Evolutionary conservation across 2,797 vertebrate genomes (phyloP), one percentile per base, ranked within the genome.

Genomic region (Tangara arthus): DNA sequence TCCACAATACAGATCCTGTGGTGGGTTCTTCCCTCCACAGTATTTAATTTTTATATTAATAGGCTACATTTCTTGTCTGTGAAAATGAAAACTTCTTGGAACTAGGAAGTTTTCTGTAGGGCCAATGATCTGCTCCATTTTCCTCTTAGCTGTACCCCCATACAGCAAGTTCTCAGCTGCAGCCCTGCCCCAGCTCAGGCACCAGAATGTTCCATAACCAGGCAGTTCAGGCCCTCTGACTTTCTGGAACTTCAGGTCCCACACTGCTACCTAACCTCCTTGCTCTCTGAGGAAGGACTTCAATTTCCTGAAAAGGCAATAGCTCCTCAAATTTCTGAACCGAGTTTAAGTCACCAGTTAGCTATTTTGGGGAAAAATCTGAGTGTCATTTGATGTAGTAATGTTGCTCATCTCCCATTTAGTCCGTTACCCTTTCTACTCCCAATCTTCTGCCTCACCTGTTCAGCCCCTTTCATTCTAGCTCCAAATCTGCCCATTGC

Each of bases 131-230:
- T 66, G 34, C 11, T 72, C 12, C 15, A 22, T 77, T 66, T 49
- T 24, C 19, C 24, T 50, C 21, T 68, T 22, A 15, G 11, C 15
- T 46, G 12, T 4, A 24, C 11, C 35, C 22, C 19, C 12, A 1
- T 0, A 5, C 1, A 53, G 24, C 41, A 18, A 37, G 56, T 4
- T 23, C 49, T 8, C 8, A 34, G 28, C 27, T 65, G 8, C 56
- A 70, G 22, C 27, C 24, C 21, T 18, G 7, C 6, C 3, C 12
- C 59, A 61, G 13, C 39, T 39, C 3, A 3, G n/a, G 15, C n/a
- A 75, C 0, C 1, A 13, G 9, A 50, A 7, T 5, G 1, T 16
- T 32, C 42, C 49, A 21, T 5, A 34, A 3, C 9, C 28, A 66
- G 23, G 11, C 28, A 20, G 2, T 15, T 59, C 30, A 34, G 23